Percentiles rank a stretch among this genome's conserved stretches.
phyloP scores from a whole-genome alignment of 2,888 invertebrate species.

The Synergus itoensis region DNA sequence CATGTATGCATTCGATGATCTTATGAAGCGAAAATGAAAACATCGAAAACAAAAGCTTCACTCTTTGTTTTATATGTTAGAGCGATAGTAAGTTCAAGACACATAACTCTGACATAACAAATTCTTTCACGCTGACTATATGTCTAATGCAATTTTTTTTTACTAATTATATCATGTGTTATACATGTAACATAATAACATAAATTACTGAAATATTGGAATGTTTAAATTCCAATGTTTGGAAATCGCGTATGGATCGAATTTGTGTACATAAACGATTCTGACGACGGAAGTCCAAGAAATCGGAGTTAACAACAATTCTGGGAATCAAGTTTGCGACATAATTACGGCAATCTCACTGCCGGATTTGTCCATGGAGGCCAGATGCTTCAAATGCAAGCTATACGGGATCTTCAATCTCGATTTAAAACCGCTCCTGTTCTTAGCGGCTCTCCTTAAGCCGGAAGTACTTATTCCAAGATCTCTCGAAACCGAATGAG shows the following conservation, averaged over 20 bases:
- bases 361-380: slow-evolving; percentile 10
- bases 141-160: not conserved
- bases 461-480: slow-evolving; percentile 63
- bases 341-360: slow-evolving; percentile 33
- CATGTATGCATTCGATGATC: slow-evolving; percentile 40
- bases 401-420: slow-evolving; percentile 35
- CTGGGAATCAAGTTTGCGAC: slow-evolving; percentile 8
- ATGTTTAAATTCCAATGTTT: slow-evolving; percentile 28
- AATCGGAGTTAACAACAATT: slow-evolving; percentile 32
- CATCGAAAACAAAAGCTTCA: slow-evolving; percentile 33
- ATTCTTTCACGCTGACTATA: slow-evolving; percentile 1
- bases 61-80: slow-evolving; percentile 9
- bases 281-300: not conserved
- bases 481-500: slow-evolving; percentile 49
- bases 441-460: slow-evolving; percentile 52
- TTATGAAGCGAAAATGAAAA: slow-evolving; percentile 40
- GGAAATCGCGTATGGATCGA: slow-evolving; percentile 3
- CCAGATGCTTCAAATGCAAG: slow-evolving; percentile 22
- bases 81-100: slow-evolving; percentile 17
- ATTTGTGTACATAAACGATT: slow-evolving; percentile 14
- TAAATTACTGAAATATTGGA: too few relatives aligned
- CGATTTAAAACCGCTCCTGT: slow-evolving; percentile 40
- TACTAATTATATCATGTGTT: not conserved
- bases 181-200: too few relatives aligned
- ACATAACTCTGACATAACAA: slow-evolving; percentile 6